Conservation (phyloP, 2,888 invertebrate species). For the Dasypogon diadema region DNA sequence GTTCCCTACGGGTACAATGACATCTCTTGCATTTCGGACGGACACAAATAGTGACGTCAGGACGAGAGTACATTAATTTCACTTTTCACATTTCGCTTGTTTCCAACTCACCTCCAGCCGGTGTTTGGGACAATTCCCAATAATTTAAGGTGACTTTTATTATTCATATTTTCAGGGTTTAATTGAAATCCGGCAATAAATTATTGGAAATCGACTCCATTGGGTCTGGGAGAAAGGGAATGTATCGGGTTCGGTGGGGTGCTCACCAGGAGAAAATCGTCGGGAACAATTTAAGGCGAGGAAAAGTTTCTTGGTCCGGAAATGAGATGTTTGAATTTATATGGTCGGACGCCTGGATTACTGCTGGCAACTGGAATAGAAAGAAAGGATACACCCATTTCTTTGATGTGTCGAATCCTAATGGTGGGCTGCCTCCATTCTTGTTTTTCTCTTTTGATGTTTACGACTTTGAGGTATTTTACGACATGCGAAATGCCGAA, state of each 20-base stretch:
- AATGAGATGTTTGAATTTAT: slow-evolving; percentile 50
- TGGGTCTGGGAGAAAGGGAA: not conserved
- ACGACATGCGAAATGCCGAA: slow-evolving; percentile 23
- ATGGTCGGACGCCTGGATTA: slow-evolving; percentile 14
- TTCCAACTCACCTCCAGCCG: slow-evolving; percentile 41
- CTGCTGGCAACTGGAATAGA: slow-evolving; percentile 8
- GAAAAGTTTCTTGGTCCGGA: slow-evolving; percentile 34
- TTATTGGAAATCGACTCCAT: slow-evolving; percentile 45
- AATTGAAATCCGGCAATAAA: slow-evolving; percentile 55
- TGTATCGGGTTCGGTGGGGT: not conserved
- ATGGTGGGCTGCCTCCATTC: slow-evolving; percentile 15
- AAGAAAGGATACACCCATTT: not conserved
- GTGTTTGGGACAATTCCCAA: slow-evolving; percentile 44
- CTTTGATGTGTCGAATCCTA: slow-evolving; percentile 36
- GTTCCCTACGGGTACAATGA: slow-evolving; percentile 4
- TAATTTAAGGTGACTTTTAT: slow-evolving; percentile 57
- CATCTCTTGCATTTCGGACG: slow-evolving; percentile 42
- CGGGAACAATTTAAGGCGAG: not conserved
- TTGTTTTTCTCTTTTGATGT: slow-evolving; percentile 23
- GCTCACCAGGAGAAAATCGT: not conserved
- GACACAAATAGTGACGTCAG: slow-evolving; percentile 16
- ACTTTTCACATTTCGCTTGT: slow-evolving; percentile 30
- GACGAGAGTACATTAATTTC: slow-evolving; percentile 41
- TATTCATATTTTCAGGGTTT: slow-evolving; percentile 56
- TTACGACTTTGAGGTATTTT: slow-evolving; percentile 42